Evolutionary conservation across 2,888 invertebrate species (phyloP), one percentile per base, ranked within the genome.

Genomic region (Chymomyza fuscimana): DNA sequence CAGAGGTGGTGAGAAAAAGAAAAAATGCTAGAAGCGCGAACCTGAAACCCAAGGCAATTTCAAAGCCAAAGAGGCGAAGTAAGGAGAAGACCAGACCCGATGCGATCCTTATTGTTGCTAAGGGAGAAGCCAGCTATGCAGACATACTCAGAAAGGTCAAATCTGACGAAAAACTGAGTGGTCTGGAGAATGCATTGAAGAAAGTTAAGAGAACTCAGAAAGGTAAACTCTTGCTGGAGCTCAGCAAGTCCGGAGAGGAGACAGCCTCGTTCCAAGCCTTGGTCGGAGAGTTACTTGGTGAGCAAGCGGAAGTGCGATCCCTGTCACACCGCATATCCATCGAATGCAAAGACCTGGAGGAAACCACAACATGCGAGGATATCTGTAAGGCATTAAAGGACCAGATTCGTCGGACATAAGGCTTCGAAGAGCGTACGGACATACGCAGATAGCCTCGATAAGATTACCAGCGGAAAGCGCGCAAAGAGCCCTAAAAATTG

Each of bases 131-230:
- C 5, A 52, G 12, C 52, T 64, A 64, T 16, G 56, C 40, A 19
- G 64, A 64, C 46, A 56, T 56, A 9, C 56, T 56, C 12, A 32
- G 40, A 4, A 54, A 64, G 7, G 10, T 64, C 1, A 64, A 54
- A 12, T 29, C n/a, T 0, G 56, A 58, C 19, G 52, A 52, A 12
- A 64, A 16, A n/a, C 22, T 64, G 15, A 16, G 16, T 4, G 25
- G 16, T 4, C 15, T 56, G 4, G 64, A 56, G 1, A 36, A 56
- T 12, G n/a, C 9, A 1, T 40, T 40, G 5, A n/a, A 19, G 6
- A 36, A 40, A 46, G 46, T 56, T 15, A 40, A 36, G 40, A 16
- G 58, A 52, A 56, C 64, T n/a, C 64, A 64, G 22, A 56, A 56
- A 36, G 56, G 56, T 7, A 40, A 64, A 9, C 40, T 56, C 1